phyloP scores from a whole-genome alignment of 2,888 invertebrate species.

The Heterodera filipjevi region DNA sequence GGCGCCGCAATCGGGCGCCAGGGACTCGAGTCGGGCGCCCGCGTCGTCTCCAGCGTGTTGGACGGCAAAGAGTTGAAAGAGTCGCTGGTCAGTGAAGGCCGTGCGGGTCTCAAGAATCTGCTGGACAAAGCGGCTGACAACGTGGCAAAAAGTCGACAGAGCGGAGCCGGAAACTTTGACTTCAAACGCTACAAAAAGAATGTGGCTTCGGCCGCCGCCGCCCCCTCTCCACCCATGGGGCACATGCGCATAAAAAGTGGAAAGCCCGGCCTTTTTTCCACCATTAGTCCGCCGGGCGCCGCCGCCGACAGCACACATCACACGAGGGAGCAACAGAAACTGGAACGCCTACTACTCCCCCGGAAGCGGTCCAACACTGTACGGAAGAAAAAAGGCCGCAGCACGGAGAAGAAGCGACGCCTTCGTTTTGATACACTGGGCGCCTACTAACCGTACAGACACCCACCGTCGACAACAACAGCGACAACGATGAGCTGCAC shows the following conservation, averaged over 20 bases:
- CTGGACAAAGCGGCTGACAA: constrained; percentile 12
- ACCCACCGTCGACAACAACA: too few relatives aligned
- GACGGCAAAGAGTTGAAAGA: background rate
- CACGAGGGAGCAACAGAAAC: background rate
- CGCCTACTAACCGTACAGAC: background rate
- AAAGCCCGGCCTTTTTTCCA: background rate
- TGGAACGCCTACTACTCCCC: background rate
- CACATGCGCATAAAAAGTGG: background rate
- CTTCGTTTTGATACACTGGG: background rate
- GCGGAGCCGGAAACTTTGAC: constrained; percentile 9
- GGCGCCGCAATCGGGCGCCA: constrained; percentile 9
- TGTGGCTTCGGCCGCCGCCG: background rate
- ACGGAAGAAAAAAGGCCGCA: background rate
- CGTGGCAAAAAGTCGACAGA: background rate
- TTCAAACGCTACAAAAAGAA: constrained; percentile 1
- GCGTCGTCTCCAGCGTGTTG: constrained; percentile 1
- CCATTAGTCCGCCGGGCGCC: background rate
- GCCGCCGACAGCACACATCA: background rate
- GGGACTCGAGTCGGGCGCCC: constrained; percentile 14
- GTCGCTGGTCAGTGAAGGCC: constrained; percentile 12
- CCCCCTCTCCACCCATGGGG: background rate
- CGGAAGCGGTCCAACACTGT: background rate
- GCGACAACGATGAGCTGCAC: background rate
- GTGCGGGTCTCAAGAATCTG: constrained; percentile 11
- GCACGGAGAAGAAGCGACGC: background rate